A percentile compares a stretch with the other conserved stretches of the same genome.
Conservation (phyloP, 2,888 invertebrate genomes). For the Drosophila eohydei region DNA sequence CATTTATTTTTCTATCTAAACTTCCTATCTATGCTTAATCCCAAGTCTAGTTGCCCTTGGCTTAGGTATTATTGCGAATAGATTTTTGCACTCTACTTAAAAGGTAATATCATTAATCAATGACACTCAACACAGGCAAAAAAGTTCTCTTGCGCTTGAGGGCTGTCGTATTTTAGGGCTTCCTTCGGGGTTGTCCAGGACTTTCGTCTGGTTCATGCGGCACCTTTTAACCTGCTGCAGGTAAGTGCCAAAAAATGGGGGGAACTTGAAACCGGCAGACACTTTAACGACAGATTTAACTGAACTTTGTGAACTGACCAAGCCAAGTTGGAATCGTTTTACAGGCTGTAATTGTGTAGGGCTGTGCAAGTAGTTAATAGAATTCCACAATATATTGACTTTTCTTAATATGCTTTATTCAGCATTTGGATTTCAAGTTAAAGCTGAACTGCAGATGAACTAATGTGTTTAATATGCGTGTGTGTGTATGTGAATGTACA, state of each 20-base stretch:
- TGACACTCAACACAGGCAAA: background rate
- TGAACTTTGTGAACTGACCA: slow-evolving; percentile 68
- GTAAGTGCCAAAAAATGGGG: slow-evolving; percentile 38
- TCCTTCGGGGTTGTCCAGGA: slow-evolving; percentile 49
- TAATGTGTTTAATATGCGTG: slow-evolving; percentile 15
- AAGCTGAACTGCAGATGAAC: slow-evolving; percentile 58
- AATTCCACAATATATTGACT: slow-evolving; percentile 13
- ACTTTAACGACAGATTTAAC: slow-evolving; percentile 80
- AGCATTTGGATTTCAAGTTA: slow-evolving; percentile 23
- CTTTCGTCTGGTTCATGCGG: slow-evolving; percentile 57
- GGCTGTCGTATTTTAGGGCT: slow-evolving; percentile 51
- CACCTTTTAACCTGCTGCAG: slow-evolving; percentile 61
- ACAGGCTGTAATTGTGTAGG: slow-evolving; percentile 17
- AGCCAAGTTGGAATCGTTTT: slow-evolving; percentile 41
- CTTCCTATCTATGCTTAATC: too few species aligned
- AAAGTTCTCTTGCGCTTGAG: background rate
- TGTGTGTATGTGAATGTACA: background rate
- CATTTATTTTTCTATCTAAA: too few species aligned
- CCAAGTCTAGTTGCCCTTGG: too few species aligned
- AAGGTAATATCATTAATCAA: background rate
- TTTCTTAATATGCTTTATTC: slow-evolving; percentile 34
- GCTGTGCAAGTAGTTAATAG: background rate
- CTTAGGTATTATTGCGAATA: background rate
- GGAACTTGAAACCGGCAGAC: slow-evolving; percentile 48
- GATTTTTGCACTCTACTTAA: background rate